Base-by-base conservation (phyloP, 2,888 invertebrate genomes). In the Lapara coniferarum region DNA sequence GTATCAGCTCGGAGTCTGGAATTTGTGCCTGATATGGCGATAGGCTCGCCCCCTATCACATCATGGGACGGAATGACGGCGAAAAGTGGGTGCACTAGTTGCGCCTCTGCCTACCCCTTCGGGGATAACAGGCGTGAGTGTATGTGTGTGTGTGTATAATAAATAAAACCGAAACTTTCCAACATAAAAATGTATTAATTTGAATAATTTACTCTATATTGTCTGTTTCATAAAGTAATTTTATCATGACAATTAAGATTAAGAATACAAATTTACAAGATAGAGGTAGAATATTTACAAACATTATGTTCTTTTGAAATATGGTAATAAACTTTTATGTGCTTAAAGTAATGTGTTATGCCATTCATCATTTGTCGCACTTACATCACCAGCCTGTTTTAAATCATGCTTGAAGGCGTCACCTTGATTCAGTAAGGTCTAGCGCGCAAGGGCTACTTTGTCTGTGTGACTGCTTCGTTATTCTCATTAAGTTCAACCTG, bases 141-240 rank as follows among this genome's bases (percentile, higher is more conserved):
- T 2, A 2, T 25, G 25, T 25, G 25, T 25, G 25, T 25, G 25
- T 25, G 25, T 25, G 25, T 25, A 37, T 37, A 37, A 37, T 8
- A 37, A 25, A 37, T 37, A 37, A 37, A 37, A 37, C 37, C 5
- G 37, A 37, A 2, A 37, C 37, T 37, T 37, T 37, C 37, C 8
- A 37, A 0, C 37, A 2, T 16, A 10, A 16, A n/a, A 1, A 46
- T 46, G 59, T 10, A 59, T 46, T 5, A 59, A n/a, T 59, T 59
- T 10, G n/a, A 59, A 59, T 59, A 59, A 59, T 59, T 58, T 46
- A 59, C 16, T 59, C 12, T 3, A 59, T 10, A n/a, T n/a, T n/a
- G 16, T 46, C 12, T 46, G 46, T 59, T 10, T 2, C 44, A 46
- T 59, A 16, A 25, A 25, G 44, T 8, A 3, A n/a, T 13, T 37